Base-by-base conservation (phyloP, 2,113 vertebrate genomes). In the Neofelis nebulosa region DNA sequence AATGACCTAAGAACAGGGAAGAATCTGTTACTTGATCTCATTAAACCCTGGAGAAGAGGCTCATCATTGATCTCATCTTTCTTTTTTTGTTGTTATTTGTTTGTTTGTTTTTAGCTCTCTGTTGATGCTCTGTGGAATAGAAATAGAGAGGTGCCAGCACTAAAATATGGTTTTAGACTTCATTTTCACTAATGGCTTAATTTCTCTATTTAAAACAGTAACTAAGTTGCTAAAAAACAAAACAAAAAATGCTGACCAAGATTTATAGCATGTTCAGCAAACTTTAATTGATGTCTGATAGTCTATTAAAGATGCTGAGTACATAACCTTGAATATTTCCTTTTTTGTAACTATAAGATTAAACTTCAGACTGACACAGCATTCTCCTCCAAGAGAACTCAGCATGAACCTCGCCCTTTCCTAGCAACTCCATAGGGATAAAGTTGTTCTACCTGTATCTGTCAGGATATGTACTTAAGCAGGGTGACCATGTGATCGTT, bases 211-310 rank as follows among this genome's bases (percentile, higher is more conserved):
- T 93, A 63, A 85, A 92, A 92, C 95, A 92, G 31, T 93, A 92
- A 61, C 76, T 41, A 92, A 79, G 89, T 92, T 78, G 36, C 80
- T 63, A 5, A 66, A 12, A 85, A 81, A 68, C 21, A 61, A 61
- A 61, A 25, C 57, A 13, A 50, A 89, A 90, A 97, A 65, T 93
- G 36, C 91, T 94, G 85, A 96, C 36, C 14, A 89, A 52, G 38
- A 96, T 93, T 85, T 95, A 52, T 83, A 65, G 15, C 86, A 33
- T 86, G 10, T 90, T 94, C 29, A 93, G 33, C 52, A 95, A 97
- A 95, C 41, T 76, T 95, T 96, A 94, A 97, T 92, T 97, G 33
- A 97, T 94, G 45, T 87, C 27, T 68, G 27, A 94, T 61, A 66
- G 27, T 88, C 69, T 81, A 91, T 84, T 78, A 80, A 86, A 91